These are phyloP conservation scores for Neuroscelio doddi DNA, from an alignment of 2,888 invertebrate species.

Conservation along the genomic window DNA sequence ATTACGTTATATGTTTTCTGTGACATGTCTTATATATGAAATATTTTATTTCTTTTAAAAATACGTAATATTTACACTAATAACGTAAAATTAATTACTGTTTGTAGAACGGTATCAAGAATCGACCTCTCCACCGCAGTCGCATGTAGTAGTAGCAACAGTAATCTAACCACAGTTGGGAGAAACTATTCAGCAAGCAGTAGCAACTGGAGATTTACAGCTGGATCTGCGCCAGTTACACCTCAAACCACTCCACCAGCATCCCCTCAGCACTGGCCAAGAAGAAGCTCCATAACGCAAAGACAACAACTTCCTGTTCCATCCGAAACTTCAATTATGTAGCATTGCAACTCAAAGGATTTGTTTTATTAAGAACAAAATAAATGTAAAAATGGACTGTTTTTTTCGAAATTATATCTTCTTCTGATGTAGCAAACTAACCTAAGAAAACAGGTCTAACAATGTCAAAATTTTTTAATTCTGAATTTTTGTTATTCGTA, in stretches of 20 bases:
- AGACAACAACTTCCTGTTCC: constrained; percentile 57
- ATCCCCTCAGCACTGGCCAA: constrained; percentile 80
- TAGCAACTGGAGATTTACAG: constrained; percentile 75
- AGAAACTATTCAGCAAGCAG: constrained; percentile 62
- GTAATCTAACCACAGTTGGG: constrained; percentile 71
- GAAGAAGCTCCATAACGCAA: constrained; percentile 58
- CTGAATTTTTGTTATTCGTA: no score
- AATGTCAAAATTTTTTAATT: no score
- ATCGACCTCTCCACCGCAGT: constrained; percentile 78
- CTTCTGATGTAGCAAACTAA: no score
- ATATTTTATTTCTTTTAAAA: no score
- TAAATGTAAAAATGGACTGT: no score
- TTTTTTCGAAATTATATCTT: no score
- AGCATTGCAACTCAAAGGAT: constrained; percentile 49
- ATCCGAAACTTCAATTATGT: constrained; percentile 61
- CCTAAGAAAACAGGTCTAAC: no score
- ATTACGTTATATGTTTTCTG: no score
- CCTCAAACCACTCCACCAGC: constrained; percentile 84
- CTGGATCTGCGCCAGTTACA: constrained; percentile 83
- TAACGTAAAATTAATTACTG: neutral
- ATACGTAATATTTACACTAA: no score
- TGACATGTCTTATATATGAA: no score
- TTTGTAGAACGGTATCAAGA: constrained; percentile 76
- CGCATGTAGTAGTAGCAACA: constrained; percentile 76
- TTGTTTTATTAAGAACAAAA: constrained; percentile 25